Evolutionary conservation across 2,888 invertebrate species (phyloP).

Genomic region (Eupithecia pulchellata): DNA sequence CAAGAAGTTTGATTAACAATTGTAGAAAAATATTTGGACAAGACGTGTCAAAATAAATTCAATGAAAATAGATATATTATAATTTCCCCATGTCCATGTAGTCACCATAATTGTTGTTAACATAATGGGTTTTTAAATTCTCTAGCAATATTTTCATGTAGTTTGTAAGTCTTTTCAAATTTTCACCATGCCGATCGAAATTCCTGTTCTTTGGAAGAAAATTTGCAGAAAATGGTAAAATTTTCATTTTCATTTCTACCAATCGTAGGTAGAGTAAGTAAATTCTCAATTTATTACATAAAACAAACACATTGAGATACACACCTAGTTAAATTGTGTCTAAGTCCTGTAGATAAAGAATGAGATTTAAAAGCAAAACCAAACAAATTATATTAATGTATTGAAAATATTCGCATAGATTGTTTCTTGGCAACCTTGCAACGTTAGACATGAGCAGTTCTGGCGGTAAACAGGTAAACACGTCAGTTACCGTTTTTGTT

Average conservation of each 20-base stretch:
- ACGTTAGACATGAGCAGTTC: neutral
- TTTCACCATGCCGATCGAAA: conserved; percentile 54
- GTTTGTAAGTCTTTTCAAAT: conserved; percentile 12
- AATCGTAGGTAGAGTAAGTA: too few species aligned
- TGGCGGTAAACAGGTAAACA: conserved; percentile 35
- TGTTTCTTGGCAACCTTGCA: neutral
- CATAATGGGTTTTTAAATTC: neutral
- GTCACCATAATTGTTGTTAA: too few species aligned
- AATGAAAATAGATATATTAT: too few species aligned
- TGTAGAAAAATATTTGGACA: neutral
- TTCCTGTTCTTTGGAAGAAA: conserved; percentile 62
- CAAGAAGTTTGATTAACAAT: neutral
- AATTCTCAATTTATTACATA: too few species aligned
- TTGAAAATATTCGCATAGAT: neutral
- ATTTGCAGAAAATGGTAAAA: conserved; percentile 57
- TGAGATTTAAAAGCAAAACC: too few species aligned
- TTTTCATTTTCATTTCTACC: neutral
- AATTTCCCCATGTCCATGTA: too few species aligned
- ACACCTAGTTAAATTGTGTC: too few species aligned
- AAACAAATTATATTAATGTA: too few species aligned
- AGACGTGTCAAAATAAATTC: neutral
- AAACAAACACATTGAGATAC: too few species aligned
- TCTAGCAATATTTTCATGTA: neutral
- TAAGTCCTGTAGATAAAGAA: too few species aligned
- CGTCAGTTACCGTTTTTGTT: conserved; percentile 34